Conservation (phyloP, 2,797 vertebrate genomes). For the Characodon lateralis region DNA sequence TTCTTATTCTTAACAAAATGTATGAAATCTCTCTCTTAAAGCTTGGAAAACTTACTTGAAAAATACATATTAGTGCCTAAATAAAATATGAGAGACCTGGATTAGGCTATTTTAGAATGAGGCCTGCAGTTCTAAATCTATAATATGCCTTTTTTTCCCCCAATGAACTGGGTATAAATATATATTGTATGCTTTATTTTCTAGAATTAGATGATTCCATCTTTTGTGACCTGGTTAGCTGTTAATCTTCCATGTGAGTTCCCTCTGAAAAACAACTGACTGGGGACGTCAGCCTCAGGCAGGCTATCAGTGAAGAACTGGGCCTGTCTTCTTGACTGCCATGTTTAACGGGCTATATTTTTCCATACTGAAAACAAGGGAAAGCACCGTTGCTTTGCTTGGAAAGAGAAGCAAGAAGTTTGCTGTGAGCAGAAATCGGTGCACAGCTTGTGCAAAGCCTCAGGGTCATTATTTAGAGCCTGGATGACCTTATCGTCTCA, state of each 20-base stretch:
- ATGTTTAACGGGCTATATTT: conserved; percentile 72
- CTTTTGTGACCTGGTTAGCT: conserved; percentile 76
- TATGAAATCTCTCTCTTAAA: conserved; percentile 18
- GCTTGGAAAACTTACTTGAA: conserved; percentile 4
- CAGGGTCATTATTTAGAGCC: conserved; percentile 48
- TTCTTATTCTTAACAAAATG: conserved; percentile 16
- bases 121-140: conserved; percentile 35
- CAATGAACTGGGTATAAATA: not conserved
- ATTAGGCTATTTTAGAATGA: conserved; percentile 38
- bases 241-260: conserved; percentile 79
- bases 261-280: conserved; percentile 82
- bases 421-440: conserved; percentile 47
- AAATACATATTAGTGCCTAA: conserved; percentile 15
- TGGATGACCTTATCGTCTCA: conserved; percentile 65
- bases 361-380: conserved; percentile 34
- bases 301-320: conserved; percentile 79
- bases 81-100: conserved; percentile 44
- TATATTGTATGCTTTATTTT: conserved; percentile 54
- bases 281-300: conserved; percentile 84
- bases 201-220: conserved; percentile 47
- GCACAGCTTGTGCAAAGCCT: conserved; percentile 19
- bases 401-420: conserved; percentile 35
- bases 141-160: conserved; percentile 4
- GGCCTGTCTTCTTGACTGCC: conserved; percentile 78
- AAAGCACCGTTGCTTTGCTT: conserved; percentile 17